Base-by-base conservation (phyloP, 2,797 vertebrate species). In the Diglossa cyanea region DNA sequence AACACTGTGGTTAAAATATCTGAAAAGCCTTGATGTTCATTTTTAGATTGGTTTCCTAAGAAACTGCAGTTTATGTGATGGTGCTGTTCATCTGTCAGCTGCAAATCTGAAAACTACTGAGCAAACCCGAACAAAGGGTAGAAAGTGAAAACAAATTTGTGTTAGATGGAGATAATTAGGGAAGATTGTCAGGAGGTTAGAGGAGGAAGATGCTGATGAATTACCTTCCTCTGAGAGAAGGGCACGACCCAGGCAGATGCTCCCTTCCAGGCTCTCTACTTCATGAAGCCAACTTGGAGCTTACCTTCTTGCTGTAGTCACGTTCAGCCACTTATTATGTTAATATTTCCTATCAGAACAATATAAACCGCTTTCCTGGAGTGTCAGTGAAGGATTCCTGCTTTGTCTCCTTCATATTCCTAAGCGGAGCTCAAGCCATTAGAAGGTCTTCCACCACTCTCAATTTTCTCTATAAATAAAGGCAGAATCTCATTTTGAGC, bases 31-130 rank as follows among this genome's bases (percentile, higher is more conserved):
- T 3, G 26, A 54, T 62, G 62, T 9, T 81, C 9, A 50, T 91
- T 87, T 93, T 91, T 74, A 71, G 66, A 12, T 60, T 67, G 74
- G 81, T 93, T 91, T 91, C 93, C 91, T 93, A 77, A 93, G 91
- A 84, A 89, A 84, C 93, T 23, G 30, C 50, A 25, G n/a, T 79
- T 79, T 51, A 14, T 4, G 4, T 33, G 63, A 17, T 44, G 19
- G 13, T 57, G 70, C 55, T 84, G 77, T 42, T 91, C 65, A 30
- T 77, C 73, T 89, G 66, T 65, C 70, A 91, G 85, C 74, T 87
- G 15, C 4, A 62, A 35, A 67, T n/a, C 39, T 58, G 70, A 33
- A 50, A 81, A 26, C 65, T 50, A 25, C 48, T 18, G 48, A 54
- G 73, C n/a, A 61, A 65, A 40, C 7, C 28, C 33, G 60, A 68